Percentiles rank a stretch among this genome's conserved stretches.
Conservation (phyloP, 2,113 vertebrate genomes). For the Porphyrio hochstetteri region DNA sequence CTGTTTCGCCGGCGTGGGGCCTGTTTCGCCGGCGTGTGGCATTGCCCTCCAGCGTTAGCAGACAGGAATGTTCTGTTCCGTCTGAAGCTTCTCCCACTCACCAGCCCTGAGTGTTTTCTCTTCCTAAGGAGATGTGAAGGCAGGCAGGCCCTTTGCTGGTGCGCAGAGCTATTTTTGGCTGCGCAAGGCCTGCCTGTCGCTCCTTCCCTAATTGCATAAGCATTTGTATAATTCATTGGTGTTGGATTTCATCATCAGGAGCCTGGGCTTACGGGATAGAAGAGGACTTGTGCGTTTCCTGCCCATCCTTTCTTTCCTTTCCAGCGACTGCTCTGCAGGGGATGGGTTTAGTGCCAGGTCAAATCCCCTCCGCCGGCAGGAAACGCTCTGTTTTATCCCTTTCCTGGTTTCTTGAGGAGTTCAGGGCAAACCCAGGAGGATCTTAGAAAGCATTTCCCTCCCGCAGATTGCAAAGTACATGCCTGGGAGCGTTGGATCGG, state of each 20-base stretch:
- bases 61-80: background rate
- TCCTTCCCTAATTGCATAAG: slow-evolving; percentile 59
- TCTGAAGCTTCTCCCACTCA: slow-evolving; percentile 34
- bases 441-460: slow-evolving; percentile 27
- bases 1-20: background rate
- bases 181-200: slow-evolving; percentile 22
- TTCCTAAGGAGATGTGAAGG: slow-evolving; percentile 30
- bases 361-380: background rate
- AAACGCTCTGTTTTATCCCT: background rate
- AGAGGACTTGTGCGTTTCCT: background rate
- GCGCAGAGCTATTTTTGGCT: slow-evolving; percentile 39
- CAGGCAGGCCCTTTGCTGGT: slow-evolving; percentile 44
- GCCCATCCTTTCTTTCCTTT: background rate
- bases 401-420: background rate
- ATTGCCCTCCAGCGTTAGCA: background rate
- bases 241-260: background rate
- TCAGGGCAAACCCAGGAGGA: background rate
- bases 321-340: background rate
- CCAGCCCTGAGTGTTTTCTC: slow-evolving; percentile 18
- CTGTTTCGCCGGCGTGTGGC: background rate
- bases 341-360: background rate
- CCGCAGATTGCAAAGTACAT: background rate
- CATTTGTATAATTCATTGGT: slow-evolving; percentile 56
- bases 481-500: background rate
- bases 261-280: background rate